Base-by-base conservation (phyloP, 2,888 invertebrate genomes). In the Crossocerus cetratus region DNA sequence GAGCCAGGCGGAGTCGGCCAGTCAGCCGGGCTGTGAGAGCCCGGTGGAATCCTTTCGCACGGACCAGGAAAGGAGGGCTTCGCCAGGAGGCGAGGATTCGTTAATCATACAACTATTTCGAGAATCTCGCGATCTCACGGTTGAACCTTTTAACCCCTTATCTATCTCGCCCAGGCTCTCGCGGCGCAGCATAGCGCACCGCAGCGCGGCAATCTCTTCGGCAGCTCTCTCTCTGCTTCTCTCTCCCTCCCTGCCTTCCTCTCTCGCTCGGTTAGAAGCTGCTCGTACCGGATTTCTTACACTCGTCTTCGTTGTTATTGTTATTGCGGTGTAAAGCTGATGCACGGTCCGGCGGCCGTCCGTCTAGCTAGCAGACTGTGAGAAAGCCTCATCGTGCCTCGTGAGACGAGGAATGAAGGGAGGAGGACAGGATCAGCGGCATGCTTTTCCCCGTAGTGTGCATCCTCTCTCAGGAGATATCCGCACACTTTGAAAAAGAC, bases 71-170 rank as follows among this genome's bases (percentile, higher is more conserved):
- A 59, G 69, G 74, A 72, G 32, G 32, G 32, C 32, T 32, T 32
- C 8, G 32, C 32, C 32, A 32, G 32, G 11, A 32, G 13, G 65
- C 67, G 76, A 71, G 74, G 80, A 83, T 84, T 83, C 84, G 83
- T 84, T 84, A 83, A 85, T 84, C 82, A 81, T 83, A 74, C 66
- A 83, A 86, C 83, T 84, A 86, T 87, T 86, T 86, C 77, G 79
- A 83, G 86, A 86, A 86, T 86, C 83, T 84, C 80, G 82, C 80
- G 80, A 85, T 86, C 85, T 87, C 83, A 79, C 78, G 76, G 77
- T 72, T 78, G 82, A 83, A 82, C 84, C 76, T 80, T 77, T 73
- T 82, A 81, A 81, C 81, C 84, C 61, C 81, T 86, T 85, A 86
- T 87, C 85, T 84, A 80, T 84, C 83, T 78, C 83, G 74, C 72